Percentiles rank a stretch among this genome's conserved stretches.
phyloP scores from a whole-genome alignment of 2,888 invertebrate genomes.

The Trachelus stipa region DNA sequence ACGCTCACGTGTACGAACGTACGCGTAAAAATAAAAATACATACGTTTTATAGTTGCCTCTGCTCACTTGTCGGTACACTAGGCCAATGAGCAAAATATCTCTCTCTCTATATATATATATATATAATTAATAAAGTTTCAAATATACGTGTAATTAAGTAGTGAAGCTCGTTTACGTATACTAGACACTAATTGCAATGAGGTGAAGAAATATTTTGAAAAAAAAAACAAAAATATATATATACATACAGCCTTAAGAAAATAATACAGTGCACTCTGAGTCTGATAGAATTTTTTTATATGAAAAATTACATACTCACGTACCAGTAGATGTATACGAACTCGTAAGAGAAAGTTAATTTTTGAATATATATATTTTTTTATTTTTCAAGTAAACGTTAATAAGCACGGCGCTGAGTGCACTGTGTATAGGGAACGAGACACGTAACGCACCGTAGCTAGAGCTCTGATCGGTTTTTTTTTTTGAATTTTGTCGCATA shows the following conservation, averaged over 20 bases:
- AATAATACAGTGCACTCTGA: background rate
- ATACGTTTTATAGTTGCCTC: background rate
- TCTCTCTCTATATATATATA: too few relatives aligned
- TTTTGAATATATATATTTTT: background rate
- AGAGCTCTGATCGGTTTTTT: background rate
- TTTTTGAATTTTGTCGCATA: background rate
- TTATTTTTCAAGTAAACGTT: background rate
- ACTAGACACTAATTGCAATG: background rate
- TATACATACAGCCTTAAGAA: background rate
- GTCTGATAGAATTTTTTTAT: background rate
- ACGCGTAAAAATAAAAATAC: background rate
- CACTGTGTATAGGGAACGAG: background rate
- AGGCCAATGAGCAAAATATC: background rate
- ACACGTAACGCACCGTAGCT: background rate
- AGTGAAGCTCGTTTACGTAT: background rate
- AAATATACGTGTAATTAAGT: background rate
- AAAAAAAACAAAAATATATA: background rate
- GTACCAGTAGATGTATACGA: background rate
- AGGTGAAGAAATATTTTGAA: background rate
- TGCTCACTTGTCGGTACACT: background rate
- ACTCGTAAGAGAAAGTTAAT: background rate
- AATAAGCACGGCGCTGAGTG: background rate
- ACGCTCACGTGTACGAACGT: background rate
- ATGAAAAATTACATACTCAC: background rate
- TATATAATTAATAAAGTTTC: background rate